Evolutionary conservation across 2,797 vertebrate species (phyloP).

Genomic region (Amblyopsis hoosieri): DNA sequence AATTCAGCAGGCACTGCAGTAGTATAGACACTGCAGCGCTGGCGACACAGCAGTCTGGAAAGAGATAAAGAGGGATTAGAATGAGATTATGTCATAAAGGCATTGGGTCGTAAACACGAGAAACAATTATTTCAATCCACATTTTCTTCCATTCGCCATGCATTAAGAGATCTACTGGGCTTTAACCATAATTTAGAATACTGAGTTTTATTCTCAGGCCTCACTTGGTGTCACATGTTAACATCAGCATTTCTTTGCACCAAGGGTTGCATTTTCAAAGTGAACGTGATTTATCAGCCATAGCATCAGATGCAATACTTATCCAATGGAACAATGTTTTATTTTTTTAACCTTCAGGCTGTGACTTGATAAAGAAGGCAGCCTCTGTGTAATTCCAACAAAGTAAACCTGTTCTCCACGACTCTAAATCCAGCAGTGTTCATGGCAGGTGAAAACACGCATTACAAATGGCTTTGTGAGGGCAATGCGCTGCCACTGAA

Average conservation of each 20-base stretch:
- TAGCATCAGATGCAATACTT: constrained; percentile 4
- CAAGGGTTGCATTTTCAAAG: constrained; percentile 35
- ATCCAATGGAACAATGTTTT: too few relatives aligned
- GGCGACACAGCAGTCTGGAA: constrained; percentile 37
- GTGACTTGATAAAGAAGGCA: not conserved
- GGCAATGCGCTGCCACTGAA: constrained; percentile 44
- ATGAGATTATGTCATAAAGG: constrained; percentile 60
- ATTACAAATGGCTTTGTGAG: constrained; percentile 35
- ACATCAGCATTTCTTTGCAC: constrained; percentile 25
- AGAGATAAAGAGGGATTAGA: constrained; percentile 60
- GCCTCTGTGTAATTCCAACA: constrained; percentile 6
- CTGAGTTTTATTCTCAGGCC: constrained; percentile 30
- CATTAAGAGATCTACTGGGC: constrained; percentile 33
- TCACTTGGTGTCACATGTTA: constrained; percentile 34
- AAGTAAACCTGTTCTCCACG: constrained; percentile 14
- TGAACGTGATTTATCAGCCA: constrained; percentile 10
- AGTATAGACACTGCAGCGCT: constrained; percentile 23
- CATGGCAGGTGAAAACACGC: constrained; percentile 53
- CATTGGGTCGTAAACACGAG: constrained; percentile 33
- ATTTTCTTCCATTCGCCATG: constrained; percentile 27
- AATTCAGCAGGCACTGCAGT: constrained; percentile 29
- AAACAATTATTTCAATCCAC: constrained; percentile 51
- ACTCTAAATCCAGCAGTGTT: constrained; percentile 49
- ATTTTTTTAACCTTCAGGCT: constrained; percentile 19
- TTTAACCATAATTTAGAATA: constrained; percentile 29